Evolutionary conservation across 2,113 vertebrate species (phyloP).

Genomic region (Etheostoma spectabile): DNA sequence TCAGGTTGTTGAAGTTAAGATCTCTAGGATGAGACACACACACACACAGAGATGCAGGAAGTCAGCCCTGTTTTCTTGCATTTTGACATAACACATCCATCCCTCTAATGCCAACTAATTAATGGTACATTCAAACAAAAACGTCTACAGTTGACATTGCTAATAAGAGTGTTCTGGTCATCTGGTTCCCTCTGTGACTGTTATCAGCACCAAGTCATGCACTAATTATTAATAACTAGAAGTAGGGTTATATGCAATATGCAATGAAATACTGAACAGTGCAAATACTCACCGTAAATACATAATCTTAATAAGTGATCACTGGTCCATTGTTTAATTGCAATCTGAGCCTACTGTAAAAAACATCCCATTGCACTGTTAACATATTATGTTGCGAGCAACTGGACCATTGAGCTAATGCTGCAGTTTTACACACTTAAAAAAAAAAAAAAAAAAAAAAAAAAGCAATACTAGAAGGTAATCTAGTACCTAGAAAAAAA

Average conservation of each 20-base stretch:
- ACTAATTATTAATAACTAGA: background rate
- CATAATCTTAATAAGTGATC: background rate
- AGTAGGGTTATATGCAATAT: background rate
- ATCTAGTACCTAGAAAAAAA: background rate
- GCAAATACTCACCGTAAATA: background rate
- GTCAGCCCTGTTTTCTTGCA: constrained; percentile 15
- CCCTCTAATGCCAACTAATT: background rate
- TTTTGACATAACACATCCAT: background rate
- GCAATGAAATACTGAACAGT: background rate
- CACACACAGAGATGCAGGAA: constrained; percentile 41
- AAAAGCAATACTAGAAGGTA: background rate
- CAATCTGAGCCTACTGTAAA: background rate
- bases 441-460: too few species aligned
- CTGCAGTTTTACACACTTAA: too few species aligned
- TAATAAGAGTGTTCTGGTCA: background rate
- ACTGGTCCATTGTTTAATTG: background rate
- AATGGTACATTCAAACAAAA: constrained; percentile 1
- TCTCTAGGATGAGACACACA: constrained; percentile 84
- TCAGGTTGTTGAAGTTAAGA: constrained; percentile 96
- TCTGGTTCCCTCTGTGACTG: background rate
- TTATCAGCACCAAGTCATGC: background rate
- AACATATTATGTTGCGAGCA: background rate
- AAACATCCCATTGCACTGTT: background rate
- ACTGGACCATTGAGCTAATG: background rate
- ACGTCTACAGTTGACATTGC: background rate